phyloP scores from a whole-genome alignment of 2,113 vertebrate species.

The Rhinopomastus cyanomelas region DNA sequence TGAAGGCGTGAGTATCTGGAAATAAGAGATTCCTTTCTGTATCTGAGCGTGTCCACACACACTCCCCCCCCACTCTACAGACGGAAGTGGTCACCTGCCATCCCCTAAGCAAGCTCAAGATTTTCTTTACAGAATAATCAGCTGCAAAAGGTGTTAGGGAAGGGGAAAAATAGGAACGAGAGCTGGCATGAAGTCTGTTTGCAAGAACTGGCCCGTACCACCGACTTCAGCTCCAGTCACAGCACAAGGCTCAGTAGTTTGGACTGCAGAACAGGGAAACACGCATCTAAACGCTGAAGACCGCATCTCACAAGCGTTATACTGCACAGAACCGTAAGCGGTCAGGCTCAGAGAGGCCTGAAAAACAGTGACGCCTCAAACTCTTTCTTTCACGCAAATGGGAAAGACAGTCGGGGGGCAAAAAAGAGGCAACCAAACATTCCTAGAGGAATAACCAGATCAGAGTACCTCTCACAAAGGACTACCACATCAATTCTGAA shows the following conservation, averaged over 20 bases:
- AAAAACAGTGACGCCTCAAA: background rate
- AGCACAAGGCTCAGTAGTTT: background rate
- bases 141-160: background rate
- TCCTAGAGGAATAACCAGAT: background rate
- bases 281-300: background rate
- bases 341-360: background rate
- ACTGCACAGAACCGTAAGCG: background rate
- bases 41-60: accelerated
- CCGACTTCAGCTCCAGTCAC: background rate
- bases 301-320: background rate
- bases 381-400: background rate
- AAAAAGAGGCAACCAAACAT: background rate
- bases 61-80: background rate
- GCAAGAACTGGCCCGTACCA: background rate
- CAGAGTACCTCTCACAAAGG: background rate
- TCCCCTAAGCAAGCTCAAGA: background rate
- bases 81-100: background rate
- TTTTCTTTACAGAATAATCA: conserved; percentile 1
- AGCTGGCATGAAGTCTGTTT: background rate
- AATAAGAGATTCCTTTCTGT: background rate
- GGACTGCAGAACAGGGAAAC: conserved; percentile 7
- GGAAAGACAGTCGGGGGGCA: background rate
- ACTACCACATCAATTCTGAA: background rate
- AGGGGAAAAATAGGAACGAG: background rate
- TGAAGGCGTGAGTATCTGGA: background rate